Conservation (phyloP, 2,888 invertebrate genomes). For the Pemphredon lugubris region DNA sequence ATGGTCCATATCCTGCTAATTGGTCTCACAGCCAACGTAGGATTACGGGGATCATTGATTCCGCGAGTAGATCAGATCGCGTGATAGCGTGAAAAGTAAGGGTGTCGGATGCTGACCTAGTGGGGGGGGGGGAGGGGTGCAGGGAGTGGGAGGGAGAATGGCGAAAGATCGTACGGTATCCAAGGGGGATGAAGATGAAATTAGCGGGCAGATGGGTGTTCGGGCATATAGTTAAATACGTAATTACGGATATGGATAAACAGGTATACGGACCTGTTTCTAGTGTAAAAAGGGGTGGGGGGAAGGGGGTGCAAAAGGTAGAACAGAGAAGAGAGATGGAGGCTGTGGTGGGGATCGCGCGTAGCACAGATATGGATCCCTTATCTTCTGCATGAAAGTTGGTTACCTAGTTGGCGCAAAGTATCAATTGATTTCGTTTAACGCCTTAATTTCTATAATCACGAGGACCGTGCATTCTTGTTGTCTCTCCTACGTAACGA, state of each 20-base stretch:
- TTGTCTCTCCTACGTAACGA: too few species aligned
- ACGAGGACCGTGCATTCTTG: neutral
- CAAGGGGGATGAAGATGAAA: slow-evolving; percentile 16
- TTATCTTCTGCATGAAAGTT: slow-evolving; percentile 28
- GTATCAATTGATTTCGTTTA: neutral
- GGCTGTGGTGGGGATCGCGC: slow-evolving; percentile 42
- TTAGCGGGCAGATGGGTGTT: neutral
- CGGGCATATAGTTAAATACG: neutral
- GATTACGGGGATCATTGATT: too few species aligned
- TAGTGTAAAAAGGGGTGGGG: slow-evolving; percentile 2
- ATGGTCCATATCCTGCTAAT: too few species aligned
- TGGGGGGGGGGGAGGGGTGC: too few species aligned
- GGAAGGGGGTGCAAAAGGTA: slow-evolving; percentile 12
- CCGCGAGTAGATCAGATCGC: too few species aligned
- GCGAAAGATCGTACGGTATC: neutral
- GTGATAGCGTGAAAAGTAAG: too few species aligned
- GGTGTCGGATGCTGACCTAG: too few species aligned
- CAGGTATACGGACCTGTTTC: too few species aligned
- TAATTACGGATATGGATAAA: neutral
- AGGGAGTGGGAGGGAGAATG: neutral
- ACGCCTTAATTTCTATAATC: neutral
- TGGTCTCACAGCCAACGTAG: too few species aligned
- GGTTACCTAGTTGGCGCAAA: slow-evolving; percentile 30
- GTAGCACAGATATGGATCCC: slow-evolving; percentile 47
- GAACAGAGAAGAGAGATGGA: slow-evolving; percentile 23